Base-by-base conservation (phyloP, 2,888 invertebrate genomes). In the Chydorus sphaericus region DNA sequence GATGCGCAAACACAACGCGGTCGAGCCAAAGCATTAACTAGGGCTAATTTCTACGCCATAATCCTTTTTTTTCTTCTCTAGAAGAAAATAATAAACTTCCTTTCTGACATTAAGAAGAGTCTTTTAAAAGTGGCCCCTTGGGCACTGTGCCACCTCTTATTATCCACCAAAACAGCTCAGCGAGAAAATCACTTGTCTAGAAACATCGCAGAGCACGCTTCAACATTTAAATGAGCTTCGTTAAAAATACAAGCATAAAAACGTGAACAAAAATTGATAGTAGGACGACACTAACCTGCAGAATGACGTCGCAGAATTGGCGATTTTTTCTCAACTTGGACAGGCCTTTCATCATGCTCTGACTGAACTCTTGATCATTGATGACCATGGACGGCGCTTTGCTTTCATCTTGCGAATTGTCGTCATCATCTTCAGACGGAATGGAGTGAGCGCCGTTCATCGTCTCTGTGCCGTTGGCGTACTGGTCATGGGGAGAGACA, bases 291-390 rank as follows among this genome's bases (percentile, higher is more conserved):
- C 77, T 77, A 66, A 85, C 87, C 69, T 85, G 81, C 64, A 90
- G 75, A 65, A 83, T 77, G 63, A 85, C 85, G 73, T 90, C 90
- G 73, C 85, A 90, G 71, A 90, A 86, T 68, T 88, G 84, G 57
- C 82, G 79, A 68, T 85, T 83, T 71, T 84, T 84, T 64, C 86
- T 76, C 78, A 88, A 80, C 73, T 80, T 82, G 73, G 84, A 83
- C 62, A 88, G 77, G 36, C 81, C 77, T 55, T 73, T 70, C 60
- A 86, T 75, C 62, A 80, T 79, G 62, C 76, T 74, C 61, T 75
- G 78, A 65, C 78, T 76, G 48, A 68, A 73, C 38, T 73, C 75
- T 68, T 81, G 81, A 57, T 68, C 67, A n/a, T 30, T 49, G 11
- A 56, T 26, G 28, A 39, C 18, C 31, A 56, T 28, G 5, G 49